Base-by-base conservation (phyloP, 2,113 vertebrate genomes). In the Salvelinus fontinalis region DNA sequence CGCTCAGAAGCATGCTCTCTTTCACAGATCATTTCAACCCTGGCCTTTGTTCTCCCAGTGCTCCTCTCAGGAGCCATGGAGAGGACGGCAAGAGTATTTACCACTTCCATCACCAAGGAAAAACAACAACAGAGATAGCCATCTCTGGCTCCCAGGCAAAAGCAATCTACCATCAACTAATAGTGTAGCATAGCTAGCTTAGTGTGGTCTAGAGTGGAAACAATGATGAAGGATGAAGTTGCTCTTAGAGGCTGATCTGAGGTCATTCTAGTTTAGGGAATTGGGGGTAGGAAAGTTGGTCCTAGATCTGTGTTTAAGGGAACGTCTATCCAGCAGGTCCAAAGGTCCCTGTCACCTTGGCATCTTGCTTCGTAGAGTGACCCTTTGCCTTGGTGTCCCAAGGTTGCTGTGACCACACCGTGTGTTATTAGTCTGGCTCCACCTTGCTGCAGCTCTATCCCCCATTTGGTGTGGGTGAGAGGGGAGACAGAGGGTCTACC, bases 401-500 rank as follows among this genome's bases (percentile, higher is more conserved):
- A 84, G 84, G 87, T 88, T 85, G 68, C 79, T 0, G 70, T 79
- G 83, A 88, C 87, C 86, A 83, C 64, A 74, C 67, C 14, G 78
- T 60, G 54, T 70, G 78, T 89, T 90, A 88, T 91, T 86, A 87
- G 75, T 79, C 77, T 20, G 86, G 85, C 86, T 90, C 84, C 75
- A 12, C 79, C 79, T 76, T 76, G 29, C 27, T 20, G 54, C 39
- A 27, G 70, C 68, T 66, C 59, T 76, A 84, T 87, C 81, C 39
- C 8, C 74, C 89, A 86, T 88, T 90, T 88, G 84, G 88, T 88
- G 87, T 86, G 66, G 84, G 84, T 18, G 79, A 85, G 75, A 83
- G 84, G 82, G 82, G 54, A 75, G 79, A 79, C 57, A 27, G 71
- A 18, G 24, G 69, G 71, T 71, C 62, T 59, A 73, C 75, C 71